Conservation (phyloP, 2,888 invertebrate species). For the Sarcophaga rosellei region DNA sequence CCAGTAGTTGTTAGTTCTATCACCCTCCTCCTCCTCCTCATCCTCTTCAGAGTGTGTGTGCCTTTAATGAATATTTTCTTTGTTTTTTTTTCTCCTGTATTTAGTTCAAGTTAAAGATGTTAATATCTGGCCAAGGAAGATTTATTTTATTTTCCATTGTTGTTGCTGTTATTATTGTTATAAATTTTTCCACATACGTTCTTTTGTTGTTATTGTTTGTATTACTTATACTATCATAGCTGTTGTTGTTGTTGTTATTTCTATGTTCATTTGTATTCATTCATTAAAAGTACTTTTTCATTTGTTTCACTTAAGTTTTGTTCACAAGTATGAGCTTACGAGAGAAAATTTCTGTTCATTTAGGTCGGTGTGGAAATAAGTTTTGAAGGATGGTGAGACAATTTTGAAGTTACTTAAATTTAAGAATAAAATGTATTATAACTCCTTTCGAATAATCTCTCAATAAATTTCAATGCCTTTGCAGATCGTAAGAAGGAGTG, state of each 20-base stretch:
- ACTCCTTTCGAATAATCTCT: background rate
- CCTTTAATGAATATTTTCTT: conserved; percentile 26
- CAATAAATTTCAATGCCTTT: background rate
- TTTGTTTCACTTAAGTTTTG: conserved; percentile 66
- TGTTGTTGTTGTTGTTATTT: conserved; percentile 7
- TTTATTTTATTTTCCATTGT: conserved; percentile 39
- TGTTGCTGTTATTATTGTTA: background rate
- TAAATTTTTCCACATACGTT: conserved; percentile 52
- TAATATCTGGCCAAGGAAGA: conserved; percentile 57
- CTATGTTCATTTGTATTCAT: conserved; percentile 68
- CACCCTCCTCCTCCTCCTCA: background rate
- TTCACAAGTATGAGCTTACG: conserved; percentile 14
- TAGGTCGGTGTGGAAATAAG: background rate
- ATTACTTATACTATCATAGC: conserved; percentile 20
- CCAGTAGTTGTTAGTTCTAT: conserved; percentile 13
- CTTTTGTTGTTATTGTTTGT: conserved; percentile 30
- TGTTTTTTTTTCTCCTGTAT: conserved; percentile 46
- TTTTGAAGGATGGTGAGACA: background rate
- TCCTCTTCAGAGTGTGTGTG: background rate
- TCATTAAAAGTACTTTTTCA: conserved; percentile 62
- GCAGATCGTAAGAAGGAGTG: too few species aligned
- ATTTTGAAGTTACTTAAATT: conserved; percentile 19
- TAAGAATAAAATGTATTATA: background rate
- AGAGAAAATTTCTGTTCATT: conserved; percentile 34
- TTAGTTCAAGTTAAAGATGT: conserved; percentile 60